Percentiles rank a stretch among this genome's conserved stretches.
Evolutionary conservation across 2,113 vertebrate species (phyloP).

Genomic region (Neolamprologus sp.): DNA sequence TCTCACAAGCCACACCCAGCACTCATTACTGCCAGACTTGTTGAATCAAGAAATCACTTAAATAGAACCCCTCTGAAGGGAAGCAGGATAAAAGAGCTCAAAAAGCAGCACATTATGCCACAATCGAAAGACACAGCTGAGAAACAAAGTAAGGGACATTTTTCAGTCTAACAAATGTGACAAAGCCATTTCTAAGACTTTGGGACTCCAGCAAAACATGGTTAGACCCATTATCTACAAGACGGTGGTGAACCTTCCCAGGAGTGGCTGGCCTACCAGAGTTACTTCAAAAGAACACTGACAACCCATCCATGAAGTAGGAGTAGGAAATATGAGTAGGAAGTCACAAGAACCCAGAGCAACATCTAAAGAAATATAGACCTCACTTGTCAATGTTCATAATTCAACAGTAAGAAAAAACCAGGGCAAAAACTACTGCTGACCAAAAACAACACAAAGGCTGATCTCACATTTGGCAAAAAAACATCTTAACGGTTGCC

Average conservation of each 20-base stretch:
- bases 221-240: neutral
- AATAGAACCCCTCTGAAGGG: accelerated
- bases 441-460: neutral
- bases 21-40: neutral
- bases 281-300: neutral
- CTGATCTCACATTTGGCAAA: neutral
- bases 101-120: neutral
- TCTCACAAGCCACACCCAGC: neutral
- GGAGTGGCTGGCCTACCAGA: accelerated
- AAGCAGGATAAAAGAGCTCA: neutral
- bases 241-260: accelerated
- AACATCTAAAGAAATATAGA: neutral
- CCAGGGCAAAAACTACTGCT: neutral
- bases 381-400: neutral
- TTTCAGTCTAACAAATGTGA: neutral
- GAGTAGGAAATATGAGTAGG: neutral
- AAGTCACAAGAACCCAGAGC: neutral
- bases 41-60: neutral
- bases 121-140: neutral
- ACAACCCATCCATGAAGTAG: neutral
- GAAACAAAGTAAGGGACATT: neutral
- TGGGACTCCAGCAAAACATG: neutral
- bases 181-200: neutral
- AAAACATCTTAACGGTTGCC: neutral
- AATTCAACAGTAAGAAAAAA: neutral